A percentile compares a stretch with the other conserved stretches of the same genome.
Conservation (phyloP, 35 echinoderm and acorn worm species). For the Lytechinus variegatus region DNA sequence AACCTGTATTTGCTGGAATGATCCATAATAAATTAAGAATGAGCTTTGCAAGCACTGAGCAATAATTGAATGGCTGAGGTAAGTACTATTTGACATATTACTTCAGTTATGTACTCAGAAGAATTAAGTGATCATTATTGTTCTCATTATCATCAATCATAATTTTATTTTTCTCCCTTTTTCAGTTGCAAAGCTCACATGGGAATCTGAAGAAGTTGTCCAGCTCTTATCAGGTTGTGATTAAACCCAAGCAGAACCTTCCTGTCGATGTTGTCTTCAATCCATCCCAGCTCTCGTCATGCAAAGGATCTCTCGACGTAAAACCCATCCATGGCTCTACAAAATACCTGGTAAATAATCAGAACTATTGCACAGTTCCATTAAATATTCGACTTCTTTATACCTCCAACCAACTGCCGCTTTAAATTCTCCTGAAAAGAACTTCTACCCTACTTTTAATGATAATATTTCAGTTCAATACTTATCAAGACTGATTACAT, state of each 20-base stretch:
- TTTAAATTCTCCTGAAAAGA: too few relatives aligned
- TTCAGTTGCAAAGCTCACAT: slow-evolving; percentile 75
- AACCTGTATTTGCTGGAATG: too few relatives aligned
- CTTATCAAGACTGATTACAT: too few relatives aligned
- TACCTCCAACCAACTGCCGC: too few relatives aligned
- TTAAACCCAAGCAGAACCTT: slow-evolving; percentile 65
- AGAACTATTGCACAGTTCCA: neutral
- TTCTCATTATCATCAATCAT: neutral
- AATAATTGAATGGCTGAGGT: too few relatives aligned
- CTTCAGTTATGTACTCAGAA: too few relatives aligned
- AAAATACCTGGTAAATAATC: slow-evolving; percentile 84
- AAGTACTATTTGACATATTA: too few relatives aligned
- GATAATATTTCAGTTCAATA: too few relatives aligned
- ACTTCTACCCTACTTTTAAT: too few relatives aligned
- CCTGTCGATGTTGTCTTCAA: slow-evolving; percentile 80
- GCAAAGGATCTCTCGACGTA: slow-evolving; percentile 66
- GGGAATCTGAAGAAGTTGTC: slow-evolving; percentile 58
- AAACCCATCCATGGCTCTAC: slow-evolving; percentile 64
- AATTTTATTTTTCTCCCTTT: neutral
- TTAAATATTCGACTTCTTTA: too few relatives aligned
- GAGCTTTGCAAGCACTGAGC: too few relatives aligned
- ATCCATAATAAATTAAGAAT: too few relatives aligned
- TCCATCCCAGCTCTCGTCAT: slow-evolving; percentile 59
- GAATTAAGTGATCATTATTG: neutral
- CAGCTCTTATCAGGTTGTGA: slow-evolving; percentile 59